Conservation (phyloP, 2,797 vertebrate genomes). For the Gallirallus australis region DNA sequence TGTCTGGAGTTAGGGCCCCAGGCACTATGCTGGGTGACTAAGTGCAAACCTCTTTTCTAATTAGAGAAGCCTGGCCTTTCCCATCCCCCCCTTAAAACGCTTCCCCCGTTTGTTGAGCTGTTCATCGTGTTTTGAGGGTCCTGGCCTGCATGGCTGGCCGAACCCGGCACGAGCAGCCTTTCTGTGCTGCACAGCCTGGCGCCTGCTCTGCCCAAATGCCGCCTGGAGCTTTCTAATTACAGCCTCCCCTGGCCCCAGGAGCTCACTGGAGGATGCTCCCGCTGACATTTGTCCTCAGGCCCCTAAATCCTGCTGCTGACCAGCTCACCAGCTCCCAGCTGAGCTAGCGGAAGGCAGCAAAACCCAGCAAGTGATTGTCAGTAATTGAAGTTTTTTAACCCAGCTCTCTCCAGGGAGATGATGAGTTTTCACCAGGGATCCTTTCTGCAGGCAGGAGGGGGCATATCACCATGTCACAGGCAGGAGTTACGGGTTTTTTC, state of each 20-base stretch:
- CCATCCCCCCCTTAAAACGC: not conserved
- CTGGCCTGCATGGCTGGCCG: not conserved
- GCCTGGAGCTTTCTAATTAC: constrained; percentile 31
- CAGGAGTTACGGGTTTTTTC: not conserved
- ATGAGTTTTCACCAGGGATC: constrained; percentile 12
- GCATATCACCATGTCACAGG: not conserved
- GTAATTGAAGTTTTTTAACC: constrained; percentile 19
- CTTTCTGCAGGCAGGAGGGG: not conserved
- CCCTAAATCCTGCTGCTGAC: constrained; percentile 32
- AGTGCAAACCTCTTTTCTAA: constrained; percentile 63
- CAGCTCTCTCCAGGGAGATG: constrained; percentile 17
- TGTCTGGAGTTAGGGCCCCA: constrained; percentile 57
- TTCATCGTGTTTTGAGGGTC: not conserved
- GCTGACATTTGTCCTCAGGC: constrained; percentile 57
- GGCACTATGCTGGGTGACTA: constrained; percentile 54
- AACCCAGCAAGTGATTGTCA: not conserved
- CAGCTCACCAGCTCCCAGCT: constrained; percentile 2
- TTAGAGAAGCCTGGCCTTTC: constrained; percentile 45
- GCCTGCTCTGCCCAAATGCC: not conserved
- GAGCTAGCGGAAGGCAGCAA: constrained; percentile 4
- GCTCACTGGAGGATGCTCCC: constrained; percentile 4
- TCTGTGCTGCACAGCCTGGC: not conserved
- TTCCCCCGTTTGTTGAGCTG: not conserved
- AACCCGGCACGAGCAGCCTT: not conserved
- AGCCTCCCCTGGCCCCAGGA: not conserved